A percentile compares a stretch with the other conserved stretches of the same genome.
Evolutionary conservation across 2,888 invertebrate species (phyloP).

Genomic region (Chaitophorus viminalis): DNA sequence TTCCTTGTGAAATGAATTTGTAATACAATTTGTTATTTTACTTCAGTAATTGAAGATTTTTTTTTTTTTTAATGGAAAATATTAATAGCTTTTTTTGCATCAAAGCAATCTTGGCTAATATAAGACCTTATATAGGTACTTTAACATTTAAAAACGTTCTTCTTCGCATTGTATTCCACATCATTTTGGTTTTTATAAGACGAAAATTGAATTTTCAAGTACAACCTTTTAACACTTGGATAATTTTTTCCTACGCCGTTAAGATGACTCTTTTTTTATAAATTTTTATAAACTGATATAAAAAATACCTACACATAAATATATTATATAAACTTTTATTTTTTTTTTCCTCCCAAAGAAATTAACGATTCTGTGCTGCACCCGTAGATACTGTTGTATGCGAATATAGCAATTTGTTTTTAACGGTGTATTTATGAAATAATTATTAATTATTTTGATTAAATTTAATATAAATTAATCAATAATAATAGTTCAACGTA

Average conservation of each 20-base stretch:
- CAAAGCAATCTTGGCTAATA: not conserved
- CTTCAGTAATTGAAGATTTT: not conserved
- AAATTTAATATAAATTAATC: no score
- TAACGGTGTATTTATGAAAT: no score
- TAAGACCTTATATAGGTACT: not conserved
- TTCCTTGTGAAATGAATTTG: not conserved
- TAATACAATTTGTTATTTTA: conserved; percentile 17
- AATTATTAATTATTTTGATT: no score
- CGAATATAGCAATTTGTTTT: no score
- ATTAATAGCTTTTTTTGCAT: conserved; percentile 4
- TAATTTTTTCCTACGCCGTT: not conserved
- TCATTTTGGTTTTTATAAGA: not conserved
- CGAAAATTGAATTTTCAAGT: conserved; percentile 22
- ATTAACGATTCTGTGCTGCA: not conserved
- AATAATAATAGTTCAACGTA: no score
- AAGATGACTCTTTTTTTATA: not conserved
- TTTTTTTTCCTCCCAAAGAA: not conserved
- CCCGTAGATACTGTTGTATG: no score
- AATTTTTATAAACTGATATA: not conserved
- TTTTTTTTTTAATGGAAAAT: conserved; percentile 25
- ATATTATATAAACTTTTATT: not conserved
- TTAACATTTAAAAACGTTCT: not conserved
- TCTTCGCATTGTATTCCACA: not conserved
- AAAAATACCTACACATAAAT: no score
- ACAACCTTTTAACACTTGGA: not conserved